Evolutionary conservation across 2,797 vertebrate genomes (phyloP), one percentile per base, ranked within the genome.

Genomic region (Brotula barbata): DNA sequence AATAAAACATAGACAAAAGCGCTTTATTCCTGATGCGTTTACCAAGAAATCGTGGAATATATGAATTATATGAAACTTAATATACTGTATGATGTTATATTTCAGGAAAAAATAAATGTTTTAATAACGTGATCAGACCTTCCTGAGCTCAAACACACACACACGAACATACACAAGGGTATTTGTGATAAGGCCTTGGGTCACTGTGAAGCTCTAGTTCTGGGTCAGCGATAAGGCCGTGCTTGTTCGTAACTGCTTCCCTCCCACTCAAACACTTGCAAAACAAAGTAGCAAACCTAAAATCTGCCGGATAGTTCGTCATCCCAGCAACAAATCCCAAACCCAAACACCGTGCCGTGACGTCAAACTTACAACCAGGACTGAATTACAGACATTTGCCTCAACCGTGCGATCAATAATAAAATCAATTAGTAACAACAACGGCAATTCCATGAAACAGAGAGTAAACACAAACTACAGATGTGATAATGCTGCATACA

Each of bases 191-290:
- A 86, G 77, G 67, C 58, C 67, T 68, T 40, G 19, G 67, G 65
- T 80, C 63, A 46, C 53, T 63, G 44, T 83, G 77, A 77, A 65
- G 72, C 77, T 47, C 14, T 60, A 65, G 55, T 75, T 83, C 68
- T 83, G 70, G 78, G 73, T 78, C 70, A 80, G 53, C 54, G 85
- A 90, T 87, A 90, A 89, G 75, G 65, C 58, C 44, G n/a, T 17
- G 63, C 71, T 78, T 79, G 71, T 88, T 79, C 68, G 57, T 56
- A 56, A 42, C 70, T 74, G 64, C 59, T 73, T 50, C 64, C 61
- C 78, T 85, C 67, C 71, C 64, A 45, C 71, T 65, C 70, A 58
- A 62, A 77, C 55, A 57, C 40, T 65, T 59, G 19, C 58, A 59
- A 66, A 82, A 70, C 66, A 72, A 63, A 33, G 49, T 7, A 37